Evolutionary conservation across 2,113 vertebrate genomes (phyloP).

Genomic region (Oncorhynchus clarkii): DNA sequence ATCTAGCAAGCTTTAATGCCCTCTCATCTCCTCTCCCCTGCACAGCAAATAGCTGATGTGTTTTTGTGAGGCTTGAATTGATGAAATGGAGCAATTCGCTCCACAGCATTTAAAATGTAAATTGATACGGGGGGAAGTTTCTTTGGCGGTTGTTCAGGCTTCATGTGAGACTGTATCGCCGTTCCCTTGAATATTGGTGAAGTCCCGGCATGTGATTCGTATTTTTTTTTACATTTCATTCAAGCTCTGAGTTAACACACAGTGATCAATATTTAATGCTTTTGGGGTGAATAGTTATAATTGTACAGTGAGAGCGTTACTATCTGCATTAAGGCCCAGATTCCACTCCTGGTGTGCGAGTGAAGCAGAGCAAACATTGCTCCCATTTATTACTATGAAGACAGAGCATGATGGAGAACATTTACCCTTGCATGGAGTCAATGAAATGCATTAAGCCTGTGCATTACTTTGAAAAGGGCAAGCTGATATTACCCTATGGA

Average conservation of each 20-base stretch:
- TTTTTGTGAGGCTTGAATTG: conserved; percentile 4
- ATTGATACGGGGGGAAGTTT: conserved; percentile 25
- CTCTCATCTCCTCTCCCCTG: neutral
- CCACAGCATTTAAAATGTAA: conserved; percentile 43
- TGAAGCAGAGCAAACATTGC: conserved; percentile 31
- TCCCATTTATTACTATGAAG: conserved; percentile 12
- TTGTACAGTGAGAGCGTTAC: conserved; percentile 51
- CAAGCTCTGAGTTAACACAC: conserved; percentile 60
- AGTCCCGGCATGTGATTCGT: conserved; percentile 52
- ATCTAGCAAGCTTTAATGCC: conserved; percentile 4
- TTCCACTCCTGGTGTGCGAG: conserved; percentile 21
- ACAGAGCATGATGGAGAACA: neutral
- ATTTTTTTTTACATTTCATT: conserved; percentile 74
- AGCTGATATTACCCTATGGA: conserved; percentile 5
- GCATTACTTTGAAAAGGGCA: conserved; percentile 19
- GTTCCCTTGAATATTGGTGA: conserved; percentile 60
- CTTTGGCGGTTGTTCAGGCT: neutral
- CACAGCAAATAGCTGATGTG: conserved; percentile 31
- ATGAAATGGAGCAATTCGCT: conserved; percentile 33
- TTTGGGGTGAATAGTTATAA: conserved; percentile 68
- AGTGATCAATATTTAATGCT: conserved; percentile 72
- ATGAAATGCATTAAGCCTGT: neutral
- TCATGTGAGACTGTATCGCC: conserved; percentile 43
- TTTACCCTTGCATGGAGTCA: conserved; percentile 2
- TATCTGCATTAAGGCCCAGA: conserved; percentile 42